Conservation (phyloP, 2,797 vertebrate species). For the Scarus forsteni region DNA sequence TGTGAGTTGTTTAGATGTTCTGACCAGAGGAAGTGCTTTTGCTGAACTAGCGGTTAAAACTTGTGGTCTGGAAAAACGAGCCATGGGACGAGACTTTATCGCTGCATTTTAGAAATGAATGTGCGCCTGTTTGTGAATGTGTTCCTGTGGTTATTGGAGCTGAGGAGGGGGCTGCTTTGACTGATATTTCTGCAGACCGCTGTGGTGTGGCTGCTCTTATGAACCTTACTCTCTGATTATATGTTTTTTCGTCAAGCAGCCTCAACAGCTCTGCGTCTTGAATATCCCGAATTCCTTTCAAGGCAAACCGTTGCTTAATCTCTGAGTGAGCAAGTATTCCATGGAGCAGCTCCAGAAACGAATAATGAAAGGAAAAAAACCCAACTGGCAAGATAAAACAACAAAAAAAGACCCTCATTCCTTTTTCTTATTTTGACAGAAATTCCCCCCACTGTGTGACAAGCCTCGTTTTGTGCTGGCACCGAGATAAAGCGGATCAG, state of each 20-base stretch:
- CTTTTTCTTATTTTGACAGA: slow-evolving; percentile 53
- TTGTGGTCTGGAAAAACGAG: slow-evolving; percentile 27
- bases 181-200: slow-evolving; percentile 60
- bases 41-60: slow-evolving; percentile 31
- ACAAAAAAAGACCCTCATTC: slow-evolving; percentile 7
- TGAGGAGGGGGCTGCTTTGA: slow-evolving; percentile 52
- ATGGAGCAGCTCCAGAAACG: slow-evolving; percentile 16
- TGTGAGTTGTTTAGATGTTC: slow-evolving; percentile 30
- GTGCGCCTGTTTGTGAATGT: background rate
- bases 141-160: slow-evolving; percentile 28
- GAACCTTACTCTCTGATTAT: slow-evolving; percentile 69
- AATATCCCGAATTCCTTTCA: slow-evolving; percentile 71
- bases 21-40: slow-evolving; percentile 46
- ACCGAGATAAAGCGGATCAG: slow-evolving; percentile 62
- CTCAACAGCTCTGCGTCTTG: slow-evolving; percentile 56
- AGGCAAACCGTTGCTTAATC: slow-evolving; percentile 63
- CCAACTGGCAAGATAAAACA: slow-evolving; percentile 27
- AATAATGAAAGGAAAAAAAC: slow-evolving; percentile 9
- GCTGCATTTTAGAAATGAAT: slow-evolving; percentile 21
- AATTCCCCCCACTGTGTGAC: slow-evolving; percentile 43
- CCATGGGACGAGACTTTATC: slow-evolving; percentile 20
- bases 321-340: slow-evolving; percentile 48
- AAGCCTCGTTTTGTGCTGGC: slow-evolving; percentile 36
- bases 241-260: slow-evolving; percentile 66
- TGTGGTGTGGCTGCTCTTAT: slow-evolving; percentile 66